Evolutionary conservation across 1,140 invertebrate species (phyloP).

Genomic region (Lanistes nyassanus): DNA sequence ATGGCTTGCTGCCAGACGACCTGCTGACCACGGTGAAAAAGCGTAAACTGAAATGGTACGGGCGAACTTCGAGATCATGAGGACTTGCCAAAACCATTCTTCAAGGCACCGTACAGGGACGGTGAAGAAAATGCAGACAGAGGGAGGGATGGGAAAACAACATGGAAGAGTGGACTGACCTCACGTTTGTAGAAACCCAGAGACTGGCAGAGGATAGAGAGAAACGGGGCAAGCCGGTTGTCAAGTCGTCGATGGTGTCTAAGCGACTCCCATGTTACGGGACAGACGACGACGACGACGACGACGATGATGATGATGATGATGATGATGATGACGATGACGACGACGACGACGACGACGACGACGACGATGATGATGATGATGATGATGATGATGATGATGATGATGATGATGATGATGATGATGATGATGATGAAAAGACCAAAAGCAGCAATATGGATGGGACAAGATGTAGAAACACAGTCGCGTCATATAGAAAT

Average conservation of each 20-base stretch:
- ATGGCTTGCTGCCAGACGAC: no score
- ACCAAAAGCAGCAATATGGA: neutral
- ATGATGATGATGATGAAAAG: slow-evolving; percentile 24
- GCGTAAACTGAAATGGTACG: no score
- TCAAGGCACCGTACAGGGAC: neutral
- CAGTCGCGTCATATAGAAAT: neutral
- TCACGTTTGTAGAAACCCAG: no score
- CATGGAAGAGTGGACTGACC: neutral
- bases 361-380: slow-evolving; percentile 31
- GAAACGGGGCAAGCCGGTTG: neutral
- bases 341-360: slow-evolving; percentile 27
- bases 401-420: slow-evolving; percentile 26
- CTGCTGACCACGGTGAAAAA: no score
- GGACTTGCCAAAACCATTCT: no score
- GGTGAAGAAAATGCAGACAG: neutral
- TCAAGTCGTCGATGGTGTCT: no score
- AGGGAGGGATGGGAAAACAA: neutral
- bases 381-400: slow-evolving; percentile 32
- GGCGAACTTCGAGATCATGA: no score
- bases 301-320: slow-evolving; percentile 31
- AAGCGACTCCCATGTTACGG: no score
- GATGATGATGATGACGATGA: slow-evolving; percentile 30
- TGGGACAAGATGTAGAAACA: neutral
- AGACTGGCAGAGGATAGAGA: no score
- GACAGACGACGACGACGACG: slow-evolving; percentile 28